Conservation (phyloP, 1,140 invertebrate species). For the Halictus rubicundus region DNA sequence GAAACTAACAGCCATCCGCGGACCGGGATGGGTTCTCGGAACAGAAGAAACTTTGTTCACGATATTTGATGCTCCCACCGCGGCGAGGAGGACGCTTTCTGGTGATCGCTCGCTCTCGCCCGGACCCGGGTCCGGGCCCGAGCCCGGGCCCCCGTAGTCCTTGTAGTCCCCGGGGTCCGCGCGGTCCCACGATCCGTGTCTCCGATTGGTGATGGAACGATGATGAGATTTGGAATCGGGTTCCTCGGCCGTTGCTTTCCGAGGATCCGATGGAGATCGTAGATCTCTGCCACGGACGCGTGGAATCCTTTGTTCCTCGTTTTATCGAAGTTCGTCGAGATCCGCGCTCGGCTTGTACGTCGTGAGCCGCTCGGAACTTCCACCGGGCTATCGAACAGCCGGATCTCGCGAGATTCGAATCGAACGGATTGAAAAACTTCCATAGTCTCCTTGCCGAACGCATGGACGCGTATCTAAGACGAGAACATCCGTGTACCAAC, state of each 20-base stretch:
- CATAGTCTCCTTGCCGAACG: no score
- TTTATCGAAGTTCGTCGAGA: constrained; percentile 8
- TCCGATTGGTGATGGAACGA: constrained; percentile 62
- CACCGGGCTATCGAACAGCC: background rate
- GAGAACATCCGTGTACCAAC: background rate
- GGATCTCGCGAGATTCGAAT: no score
- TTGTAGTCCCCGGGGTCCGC: background rate
- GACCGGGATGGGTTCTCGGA: constrained; percentile 62
- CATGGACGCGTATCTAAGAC: background rate
- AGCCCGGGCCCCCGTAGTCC: no score
- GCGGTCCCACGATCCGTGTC: constrained; percentile 33
- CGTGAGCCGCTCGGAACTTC: background rate
- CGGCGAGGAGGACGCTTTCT: constrained; percentile 4
- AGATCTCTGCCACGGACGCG: constrained; percentile 54
- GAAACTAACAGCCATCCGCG: constrained; percentile 70
- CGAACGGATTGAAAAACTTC: no score
- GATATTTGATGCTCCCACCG: constrained; percentile 44
- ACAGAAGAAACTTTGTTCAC: constrained; percentile 57
- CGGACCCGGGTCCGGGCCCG: background rate
- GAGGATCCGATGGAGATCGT: constrained; percentile 70
- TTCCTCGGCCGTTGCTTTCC: constrained; percentile 60
- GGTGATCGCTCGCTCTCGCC: constrained; percentile 14
- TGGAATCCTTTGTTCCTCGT: constrained; percentile 28
- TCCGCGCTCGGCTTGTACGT: background rate
- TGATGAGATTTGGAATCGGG: constrained; percentile 66